Evolutionary conservation across 1,140 invertebrate species (phyloP).

Genomic region (Andricus grossulariae): DNA sequence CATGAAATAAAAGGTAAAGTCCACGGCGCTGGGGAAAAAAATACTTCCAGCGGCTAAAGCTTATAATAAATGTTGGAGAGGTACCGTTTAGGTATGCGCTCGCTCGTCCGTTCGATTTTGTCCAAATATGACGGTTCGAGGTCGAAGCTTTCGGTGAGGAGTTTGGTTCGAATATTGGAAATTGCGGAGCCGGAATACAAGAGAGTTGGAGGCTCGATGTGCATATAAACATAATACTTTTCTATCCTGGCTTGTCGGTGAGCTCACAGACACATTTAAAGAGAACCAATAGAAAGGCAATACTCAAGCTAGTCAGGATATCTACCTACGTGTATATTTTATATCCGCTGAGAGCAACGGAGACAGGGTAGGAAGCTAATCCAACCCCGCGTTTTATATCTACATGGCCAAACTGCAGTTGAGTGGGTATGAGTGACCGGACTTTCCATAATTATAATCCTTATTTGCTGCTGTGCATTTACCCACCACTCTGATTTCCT

Average conservation of each 20-base stretch:
- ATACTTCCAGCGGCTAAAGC: conserved; percentile 60
- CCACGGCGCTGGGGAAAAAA: conserved; percentile 43
- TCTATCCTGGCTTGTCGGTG: conserved; percentile 45
- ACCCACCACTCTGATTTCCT: background rate
- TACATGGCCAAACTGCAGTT: conserved; percentile 2
- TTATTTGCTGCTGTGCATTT: conserved; percentile 15
- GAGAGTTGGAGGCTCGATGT: conserved; percentile 58
- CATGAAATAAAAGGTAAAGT: conserved; percentile 37
- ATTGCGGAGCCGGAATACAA: conserved; percentile 62
- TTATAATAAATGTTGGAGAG: conserved; percentile 70
- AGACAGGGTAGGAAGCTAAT: conserved; percentile 21
- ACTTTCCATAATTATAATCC: conserved; percentile 26
- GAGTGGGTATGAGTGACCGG: conserved; percentile 6
- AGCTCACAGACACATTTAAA: conserved; percentile 1
- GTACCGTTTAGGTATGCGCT: conserved; percentile 59
- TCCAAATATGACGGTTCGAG: conserved; percentile 67
- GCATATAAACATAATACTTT: conserved; percentile 69
- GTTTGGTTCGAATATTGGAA: conserved; percentile 69
- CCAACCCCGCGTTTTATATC: conserved; percentile 6
- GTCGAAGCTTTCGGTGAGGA: conserved; percentile 55
- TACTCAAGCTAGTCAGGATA: conserved; percentile 42
- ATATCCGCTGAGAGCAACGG: conserved; percentile 52
- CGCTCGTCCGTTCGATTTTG: conserved; percentile 65
- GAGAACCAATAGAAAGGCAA: conserved; percentile 28
- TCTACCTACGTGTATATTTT: conserved; percentile 64